Conservation (phyloP, 2,797 vertebrate species). For the Enteromius afrohamiltoni region DNA sequence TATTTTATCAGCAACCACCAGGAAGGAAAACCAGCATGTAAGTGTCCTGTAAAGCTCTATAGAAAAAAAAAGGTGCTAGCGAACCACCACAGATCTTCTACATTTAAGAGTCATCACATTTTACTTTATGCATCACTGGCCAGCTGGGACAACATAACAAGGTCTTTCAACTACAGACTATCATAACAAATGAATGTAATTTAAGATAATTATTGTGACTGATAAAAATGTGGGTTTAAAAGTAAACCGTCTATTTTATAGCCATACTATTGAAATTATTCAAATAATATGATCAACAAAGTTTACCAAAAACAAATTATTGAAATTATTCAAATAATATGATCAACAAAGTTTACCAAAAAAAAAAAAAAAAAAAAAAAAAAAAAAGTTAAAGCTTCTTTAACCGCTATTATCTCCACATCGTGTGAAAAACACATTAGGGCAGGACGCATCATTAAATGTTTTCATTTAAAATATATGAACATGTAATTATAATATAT, state of each 20-base stretch:
- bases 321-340: background rate
- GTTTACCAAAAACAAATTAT: background rate
- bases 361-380: too few species aligned
- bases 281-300: too few species aligned
- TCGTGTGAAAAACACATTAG: background rate
- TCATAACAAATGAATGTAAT: background rate
- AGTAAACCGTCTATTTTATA: background rate
- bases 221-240: background rate
- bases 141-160: background rate
- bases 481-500: too few species aligned
- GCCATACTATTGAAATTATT: background rate
- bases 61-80: slow-evolving; percentile 6
- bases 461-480: background rate
- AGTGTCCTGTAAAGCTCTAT: slow-evolving; percentile 4
- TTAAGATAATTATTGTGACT: background rate
- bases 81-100: slow-evolving; percentile 3
- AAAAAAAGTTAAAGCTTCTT: background rate
- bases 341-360: too few species aligned
- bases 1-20: slow-evolving; percentile 43
- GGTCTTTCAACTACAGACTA: background rate
- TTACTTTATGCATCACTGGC: slow-evolving; percentile 3
- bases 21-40: slow-evolving; percentile 22
- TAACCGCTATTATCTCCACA: background rate
- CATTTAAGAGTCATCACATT: slow-evolving; percentile 8
- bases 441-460: background rate